Evolutionary conservation across 2,113 vertebrate genomes (phyloP), one percentile per base, ranked within the genome.

Genomic region (Channa maculata): DNA sequence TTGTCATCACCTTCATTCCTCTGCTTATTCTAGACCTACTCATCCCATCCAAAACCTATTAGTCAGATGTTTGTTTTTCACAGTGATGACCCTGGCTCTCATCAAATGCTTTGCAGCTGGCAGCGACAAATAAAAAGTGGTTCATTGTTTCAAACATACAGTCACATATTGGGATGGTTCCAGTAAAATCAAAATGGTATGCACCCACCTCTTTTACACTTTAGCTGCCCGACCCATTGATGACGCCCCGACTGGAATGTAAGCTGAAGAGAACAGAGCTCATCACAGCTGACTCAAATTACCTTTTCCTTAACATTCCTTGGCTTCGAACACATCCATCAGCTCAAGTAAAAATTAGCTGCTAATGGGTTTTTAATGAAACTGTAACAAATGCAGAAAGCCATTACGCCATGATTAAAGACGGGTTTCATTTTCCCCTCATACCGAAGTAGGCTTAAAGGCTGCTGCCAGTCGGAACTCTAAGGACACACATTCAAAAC

Each of bases 311-410:
- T 72, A 70, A 80, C 62, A 65, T 84, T 73, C 66, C 71, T 45
- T 70, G 63, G 83, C 79, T 82, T 78, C 49, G 4, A 77, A 76
- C 65, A 50, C 78, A 92, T 88, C 78, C 82, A 86, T 92, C 86
- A 88, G 82, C 80, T 75, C 69, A 44, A 49, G 79, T 70, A 77
- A 84, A 90, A 89, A 89, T 88, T 79, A 81, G 84, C 80, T 70
- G 69, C 84, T 88, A 88, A 93, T 91, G 83, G 86, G 66, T 86
- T 92, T 92, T 92, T 91, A 92, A 92, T 92, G 88, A 92, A 92
- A 90, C 79, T 60, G 86, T 81, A 88, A 92, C 80, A 87, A 91
- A 91, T 88, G 85, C 71, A 89, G 80, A 89, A 87, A 90, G 79
- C 76, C 86, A 85, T 92, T 89, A 89, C 53, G 49, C 43, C 36